Percentiles rank a stretch among this genome's conserved stretches.
These are phyloP conservation scores for Picathartes gymnocephalus DNA, from an alignment of 2,113 vertebrate genomes.

Conservation along the genomic window DNA sequence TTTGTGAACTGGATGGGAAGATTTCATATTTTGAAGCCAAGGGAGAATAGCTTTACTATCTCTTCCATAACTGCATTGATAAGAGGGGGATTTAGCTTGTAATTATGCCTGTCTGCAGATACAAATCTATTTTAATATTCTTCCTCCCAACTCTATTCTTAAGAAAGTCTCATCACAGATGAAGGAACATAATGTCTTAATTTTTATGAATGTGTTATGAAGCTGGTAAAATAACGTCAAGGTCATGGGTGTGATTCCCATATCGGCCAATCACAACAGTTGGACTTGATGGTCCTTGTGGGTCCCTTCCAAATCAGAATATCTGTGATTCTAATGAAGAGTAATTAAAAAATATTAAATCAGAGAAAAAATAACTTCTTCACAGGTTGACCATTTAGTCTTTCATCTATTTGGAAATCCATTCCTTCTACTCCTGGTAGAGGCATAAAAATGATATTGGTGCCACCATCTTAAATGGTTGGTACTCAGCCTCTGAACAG, in stretches of 20 bases:
- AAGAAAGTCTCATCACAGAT: background rate
- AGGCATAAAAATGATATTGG: background rate
- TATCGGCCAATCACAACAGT: background rate
- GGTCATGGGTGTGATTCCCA: rapidly evolving
- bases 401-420: background rate
- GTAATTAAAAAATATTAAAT: background rate
- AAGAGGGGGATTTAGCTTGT: background rate
- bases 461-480: background rate
- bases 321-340: background rate
- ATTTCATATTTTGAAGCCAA: background rate
- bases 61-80: background rate
- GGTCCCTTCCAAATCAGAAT: background rate
- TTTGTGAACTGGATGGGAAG: background rate
- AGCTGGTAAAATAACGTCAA: background rate
- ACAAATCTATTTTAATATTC: background rate
- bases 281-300: background rate
- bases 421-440: background rate
- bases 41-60: background rate
- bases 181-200: background rate
- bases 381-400: background rate
- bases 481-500: background rate
- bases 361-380: background rate
- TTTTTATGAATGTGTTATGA: background rate
- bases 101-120: background rate
- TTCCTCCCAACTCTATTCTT: background rate